Conservation (phyloP, 1,140 invertebrate species). For the Brachionus koreanus region DNA sequence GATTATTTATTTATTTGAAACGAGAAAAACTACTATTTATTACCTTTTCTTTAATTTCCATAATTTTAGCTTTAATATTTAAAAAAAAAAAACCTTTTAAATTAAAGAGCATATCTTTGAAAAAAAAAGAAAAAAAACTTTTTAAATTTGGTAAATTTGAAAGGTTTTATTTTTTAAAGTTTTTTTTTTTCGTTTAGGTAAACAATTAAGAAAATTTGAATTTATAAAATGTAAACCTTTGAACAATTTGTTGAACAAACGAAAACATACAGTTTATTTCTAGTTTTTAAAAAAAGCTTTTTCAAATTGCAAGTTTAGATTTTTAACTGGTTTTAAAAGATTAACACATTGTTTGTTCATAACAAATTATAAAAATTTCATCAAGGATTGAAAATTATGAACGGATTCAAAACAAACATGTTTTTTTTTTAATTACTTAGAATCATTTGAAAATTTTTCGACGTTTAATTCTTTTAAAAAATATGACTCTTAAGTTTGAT, state of each 20-base stretch:
- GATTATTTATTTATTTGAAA: not conserved
- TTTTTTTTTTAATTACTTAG: not conserved
- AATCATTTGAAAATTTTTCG: too few relatives aligned
- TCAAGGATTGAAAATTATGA: not conserved
- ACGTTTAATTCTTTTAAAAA: too few relatives aligned
- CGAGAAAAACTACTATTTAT: not conserved
- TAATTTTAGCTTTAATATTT: not conserved
- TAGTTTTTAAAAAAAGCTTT: not conserved
- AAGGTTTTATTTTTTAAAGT: not conserved
- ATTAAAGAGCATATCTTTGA: not conserved
- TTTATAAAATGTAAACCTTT: slow-evolving; percentile 13
- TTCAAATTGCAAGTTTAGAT: not conserved
- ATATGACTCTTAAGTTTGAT: not conserved
- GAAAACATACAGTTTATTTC: not conserved
- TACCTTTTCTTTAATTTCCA: not conserved
- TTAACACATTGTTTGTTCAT: not conserved
- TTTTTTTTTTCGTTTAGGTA: not conserved
- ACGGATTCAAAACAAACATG: not conserved
- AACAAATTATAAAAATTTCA: not conserved
- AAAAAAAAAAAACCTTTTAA: not conserved
- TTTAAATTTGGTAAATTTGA: not conserved
- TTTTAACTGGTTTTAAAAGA: slow-evolving; percentile 3
- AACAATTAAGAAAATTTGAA: not conserved
- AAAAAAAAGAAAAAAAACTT: not conserved
- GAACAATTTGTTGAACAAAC: not conserved